A percentile compares a stretch with the other conserved stretches of the same genome.
Conservation (phyloP, 2,888 invertebrate genomes). For the Meiosimyza platycephala region DNA sequence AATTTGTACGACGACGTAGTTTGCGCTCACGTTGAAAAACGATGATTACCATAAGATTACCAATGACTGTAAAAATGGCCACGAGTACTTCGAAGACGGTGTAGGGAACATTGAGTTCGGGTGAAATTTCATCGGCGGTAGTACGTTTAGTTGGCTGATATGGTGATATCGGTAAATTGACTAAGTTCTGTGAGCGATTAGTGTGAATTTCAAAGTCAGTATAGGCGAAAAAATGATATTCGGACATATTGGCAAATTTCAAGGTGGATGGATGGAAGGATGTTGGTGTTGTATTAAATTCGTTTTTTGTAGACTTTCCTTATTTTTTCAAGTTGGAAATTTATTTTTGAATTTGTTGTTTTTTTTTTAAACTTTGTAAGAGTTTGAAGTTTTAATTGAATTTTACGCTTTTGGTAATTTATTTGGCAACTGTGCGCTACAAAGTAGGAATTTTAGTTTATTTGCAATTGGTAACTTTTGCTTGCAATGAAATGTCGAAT, state of each 20-base stretch:
- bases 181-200: conserved; percentile 54
- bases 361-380: neutral
- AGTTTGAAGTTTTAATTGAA: neutral
- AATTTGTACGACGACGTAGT: conserved; percentile 86
- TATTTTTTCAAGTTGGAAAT: neutral
- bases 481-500: no score
- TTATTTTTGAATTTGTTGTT: neutral
- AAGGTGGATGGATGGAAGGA: neutral
- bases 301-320: neutral
- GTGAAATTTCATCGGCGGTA: conserved; percentile 60
- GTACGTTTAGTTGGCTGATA: conserved; percentile 51
- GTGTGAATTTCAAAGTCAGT: conserved; percentile 58
- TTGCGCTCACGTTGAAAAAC: conserved; percentile 85
- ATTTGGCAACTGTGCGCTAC: neutral
- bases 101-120: conserved; percentile 80
- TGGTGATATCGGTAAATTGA: conserved; percentile 58
- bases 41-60: conserved; percentile 87
- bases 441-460: neutral
- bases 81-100: conserved; percentile 84
- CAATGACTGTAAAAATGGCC: conserved; percentile 83
- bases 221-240: conserved; percentile 61
- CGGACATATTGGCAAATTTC: conserved; percentile 56
- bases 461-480: no score
- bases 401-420: neutral
- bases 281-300: neutral